Base-by-base conservation (phyloP, 2,888 invertebrate genomes). In the Trissoscelio sp. region DNA sequence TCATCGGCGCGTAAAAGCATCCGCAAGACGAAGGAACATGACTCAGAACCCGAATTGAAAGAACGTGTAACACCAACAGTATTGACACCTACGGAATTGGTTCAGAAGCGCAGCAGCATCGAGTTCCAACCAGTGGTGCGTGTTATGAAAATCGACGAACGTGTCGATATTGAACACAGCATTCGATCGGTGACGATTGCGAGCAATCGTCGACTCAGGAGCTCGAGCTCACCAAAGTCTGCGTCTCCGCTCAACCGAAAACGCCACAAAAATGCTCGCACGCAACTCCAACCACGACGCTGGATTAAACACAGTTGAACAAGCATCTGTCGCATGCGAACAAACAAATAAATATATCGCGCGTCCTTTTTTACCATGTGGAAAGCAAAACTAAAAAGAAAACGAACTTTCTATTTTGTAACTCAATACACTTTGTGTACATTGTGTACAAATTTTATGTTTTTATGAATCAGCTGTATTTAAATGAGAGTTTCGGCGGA, bases 61-160 rank as follows among this genome's bases (percentile, higher is more conserved):
- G 90, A 89, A 12, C 87, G 88, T 12, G 83, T 88, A 0, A 86
- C 85, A 22, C 87, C 88, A 3, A 86, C 87, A 1, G 81, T 88
- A 1, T 48, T 86, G 24, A 79, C 87, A 2, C 83, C 87, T 0
- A 82, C 86, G 2, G 89, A 89, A 16, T 70, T 90, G 7, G 86
- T 90, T 72, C 88, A 92, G 79, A 87, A 89, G 70, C 88, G 91
- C 0, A 89, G 90, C 2, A 90, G 90, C 69, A 91, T 91, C 18
- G 93, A 93, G 39, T 92, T 94, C 87, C 94, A 95, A 89, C 95
- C 95, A 0, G 94, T 94, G 78, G 95, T 95, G 84, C 92, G 94
- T 9, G 94, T 95, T 84, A 94, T 94, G 88, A 94, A 95, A 83
- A 93, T 95, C 85, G 94, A 94, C 82, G 91, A 90, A 83, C 91